A percentile compares a stretch with the other conserved stretches of the same genome.
phyloP scores from a whole-genome alignment of 2,797 vertebrate genomes.

The Mallotus villosus region DNA sequence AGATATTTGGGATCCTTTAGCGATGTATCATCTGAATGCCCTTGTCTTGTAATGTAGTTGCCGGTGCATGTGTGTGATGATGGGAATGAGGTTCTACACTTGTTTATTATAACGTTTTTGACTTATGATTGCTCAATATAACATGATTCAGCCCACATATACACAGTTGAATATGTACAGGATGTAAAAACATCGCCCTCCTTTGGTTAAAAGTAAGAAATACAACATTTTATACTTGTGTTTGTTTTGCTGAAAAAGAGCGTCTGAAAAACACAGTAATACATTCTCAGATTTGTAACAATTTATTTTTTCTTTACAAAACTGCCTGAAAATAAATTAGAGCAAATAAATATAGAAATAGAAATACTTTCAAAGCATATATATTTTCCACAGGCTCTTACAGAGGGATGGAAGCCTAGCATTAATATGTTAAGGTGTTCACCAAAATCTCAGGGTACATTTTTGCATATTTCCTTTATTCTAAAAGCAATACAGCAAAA shows the following conservation, averaged over 20 bases:
- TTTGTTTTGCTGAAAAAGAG: not conserved
- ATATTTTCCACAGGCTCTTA: conserved; percentile 26
- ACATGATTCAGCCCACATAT: not conserved
- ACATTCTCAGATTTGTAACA: conserved; percentile 54
- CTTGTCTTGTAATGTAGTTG: conserved; percentile 31
- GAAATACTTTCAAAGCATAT: conserved; percentile 56
- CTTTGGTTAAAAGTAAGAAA: conserved; percentile 53
- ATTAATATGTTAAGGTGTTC: conserved; percentile 17
- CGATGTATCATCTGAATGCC: conserved; percentile 27
- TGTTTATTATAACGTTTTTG: not conserved
- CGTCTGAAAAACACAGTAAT: conserved; percentile 25
- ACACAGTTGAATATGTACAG: conserved; percentile 1
- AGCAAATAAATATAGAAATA: conserved; percentile 67
- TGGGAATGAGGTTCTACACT: not conserved
- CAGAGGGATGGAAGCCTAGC: conserved; percentile 48
- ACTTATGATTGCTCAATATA: not conserved
- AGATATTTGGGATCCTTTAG: conserved; percentile 24
- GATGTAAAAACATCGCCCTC: conserved; percentile 48
- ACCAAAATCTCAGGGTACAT: conserved; percentile 48
- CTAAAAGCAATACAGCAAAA: conserved; percentile 51
- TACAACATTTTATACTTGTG: conserved; percentile 8
- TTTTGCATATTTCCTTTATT: conserved; percentile 61
- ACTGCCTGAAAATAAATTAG: conserved; percentile 64
- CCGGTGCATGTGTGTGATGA: not conserved
- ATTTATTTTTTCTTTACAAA: conserved; percentile 66